phyloP scores from a whole-genome alignment of 2,113 vertebrate species.

The Neolamprologus modestus region DNA sequence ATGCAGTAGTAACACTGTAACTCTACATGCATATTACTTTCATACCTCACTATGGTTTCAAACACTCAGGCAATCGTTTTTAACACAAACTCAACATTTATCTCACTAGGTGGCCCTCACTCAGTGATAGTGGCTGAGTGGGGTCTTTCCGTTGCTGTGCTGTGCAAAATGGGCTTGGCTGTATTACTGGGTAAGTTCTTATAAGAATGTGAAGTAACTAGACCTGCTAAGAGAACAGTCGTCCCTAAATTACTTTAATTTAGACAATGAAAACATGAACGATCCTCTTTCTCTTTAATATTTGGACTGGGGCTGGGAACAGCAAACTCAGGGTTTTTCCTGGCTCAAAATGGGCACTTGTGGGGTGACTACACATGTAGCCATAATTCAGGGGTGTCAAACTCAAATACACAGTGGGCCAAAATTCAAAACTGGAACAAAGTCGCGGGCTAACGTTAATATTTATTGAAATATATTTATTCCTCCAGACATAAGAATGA shows the following conservation, averaged over 20 bases:
- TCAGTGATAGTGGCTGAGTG: constrained; percentile 80
- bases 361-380: neutral
- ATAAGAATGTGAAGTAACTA: neutral
- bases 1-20: neutral
- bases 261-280: neutral
- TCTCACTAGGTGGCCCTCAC: constrained; percentile 85
- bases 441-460: too few relatives aligned
- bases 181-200: constrained; percentile 79
- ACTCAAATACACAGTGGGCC: too few relatives aligned
- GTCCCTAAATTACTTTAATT: neutral
- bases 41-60: neutral
- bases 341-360: neutral
- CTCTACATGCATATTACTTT: neutral
- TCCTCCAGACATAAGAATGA: too few relatives aligned
- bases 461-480: too few relatives aligned
- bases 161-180: constrained; percentile 85
- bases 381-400: neutral
- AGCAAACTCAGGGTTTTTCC: neutral
- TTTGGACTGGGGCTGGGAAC: neutral
- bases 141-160: constrained; percentile 76
- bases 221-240: neutral
- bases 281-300: neutral
- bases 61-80: neutral
- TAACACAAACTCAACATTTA: neutral
- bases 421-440: too few relatives aligned